phyloP scores from a whole-genome alignment of 2,888 invertebrate genomes.

The Elmis aenea region DNA sequence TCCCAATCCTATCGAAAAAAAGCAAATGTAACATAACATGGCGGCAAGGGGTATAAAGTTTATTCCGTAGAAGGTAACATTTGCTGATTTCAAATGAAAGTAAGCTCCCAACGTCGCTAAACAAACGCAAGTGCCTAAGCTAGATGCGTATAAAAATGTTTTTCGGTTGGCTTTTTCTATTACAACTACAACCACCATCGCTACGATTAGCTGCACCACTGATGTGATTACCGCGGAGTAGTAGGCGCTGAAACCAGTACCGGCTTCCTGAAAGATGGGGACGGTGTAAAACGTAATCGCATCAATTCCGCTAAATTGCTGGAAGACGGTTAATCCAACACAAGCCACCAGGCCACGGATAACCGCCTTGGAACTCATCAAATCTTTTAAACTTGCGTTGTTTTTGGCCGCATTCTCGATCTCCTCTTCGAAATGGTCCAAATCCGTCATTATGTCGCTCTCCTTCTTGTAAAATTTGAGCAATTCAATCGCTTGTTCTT shows the following conservation, averaged over 20 bases:
- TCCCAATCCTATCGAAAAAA: conserved; percentile 20
- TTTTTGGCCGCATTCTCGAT: conserved; percentile 52
- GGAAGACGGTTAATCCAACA: conserved; percentile 73
- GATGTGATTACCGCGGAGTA: conserved; percentile 71
- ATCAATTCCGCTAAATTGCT: conserved; percentile 73
- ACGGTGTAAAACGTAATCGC: conserved; percentile 74
- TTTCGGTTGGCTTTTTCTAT: conserved; percentile 74
- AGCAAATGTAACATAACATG: conserved; percentile 15
- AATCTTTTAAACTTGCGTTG: conserved; percentile 51
- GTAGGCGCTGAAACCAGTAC: conserved; percentile 56
- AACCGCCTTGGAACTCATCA: conserved; percentile 57
- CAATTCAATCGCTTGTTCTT: conserved; percentile 55
- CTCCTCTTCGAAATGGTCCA: conserved; percentile 58
- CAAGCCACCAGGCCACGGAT: conserved; percentile 66
- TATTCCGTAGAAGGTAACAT: conserved; percentile 11
- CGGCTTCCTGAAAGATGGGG: conserved; percentile 65
- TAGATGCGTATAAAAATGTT: conserved; percentile 36
- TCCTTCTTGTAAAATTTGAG: conserved; percentile 61
- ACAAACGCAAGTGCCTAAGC: conserved; percentile 10
- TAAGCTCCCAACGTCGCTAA: conserved; percentile 6
- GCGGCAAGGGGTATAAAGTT: conserved; percentile 15
- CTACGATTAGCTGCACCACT: conserved; percentile 67
- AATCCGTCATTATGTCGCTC: conserved; percentile 57
- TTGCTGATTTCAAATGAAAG: conserved; percentile 4
- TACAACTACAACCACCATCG: conserved; percentile 60